Conservation (phyloP, 2,888 invertebrate species). For the Tillus elongatus region DNA sequence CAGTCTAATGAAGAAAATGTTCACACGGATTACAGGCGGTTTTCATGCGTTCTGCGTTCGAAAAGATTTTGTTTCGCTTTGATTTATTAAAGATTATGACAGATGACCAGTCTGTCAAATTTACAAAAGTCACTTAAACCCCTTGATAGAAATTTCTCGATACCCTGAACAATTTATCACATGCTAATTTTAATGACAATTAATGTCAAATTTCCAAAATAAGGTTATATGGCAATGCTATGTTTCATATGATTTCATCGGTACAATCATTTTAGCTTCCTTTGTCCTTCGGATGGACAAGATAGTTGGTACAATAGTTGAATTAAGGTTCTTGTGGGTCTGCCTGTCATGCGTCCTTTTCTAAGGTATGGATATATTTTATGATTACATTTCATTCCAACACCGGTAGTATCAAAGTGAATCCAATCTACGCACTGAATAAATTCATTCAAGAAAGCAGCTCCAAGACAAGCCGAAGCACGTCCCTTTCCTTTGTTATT, state of each 20-base stretch:
- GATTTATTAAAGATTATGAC: slow-evolving; percentile 14
- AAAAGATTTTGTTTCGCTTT: background rate
- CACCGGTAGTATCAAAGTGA: slow-evolving; percentile 53
- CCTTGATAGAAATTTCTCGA: slow-evolving; percentile 18
- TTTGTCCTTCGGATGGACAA: slow-evolving; percentile 33
- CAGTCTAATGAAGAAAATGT: too few relatives aligned
- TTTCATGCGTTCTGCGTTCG: slow-evolving; percentile 3
- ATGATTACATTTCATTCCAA: slow-evolving; percentile 44
- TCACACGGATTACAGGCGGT: too few relatives aligned
- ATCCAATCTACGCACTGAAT: slow-evolving; percentile 49
- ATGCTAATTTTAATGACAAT: slow-evolving; percentile 17
- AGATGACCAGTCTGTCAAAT: slow-evolving; percentile 32
- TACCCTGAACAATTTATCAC: slow-evolving; percentile 17
- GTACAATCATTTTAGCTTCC: slow-evolving; percentile 26
- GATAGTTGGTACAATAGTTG: slow-evolving; percentile 42
- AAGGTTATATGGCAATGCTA: background rate
- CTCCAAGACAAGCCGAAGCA: slow-evolving; percentile 36
- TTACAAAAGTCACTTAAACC: slow-evolving; percentile 27
- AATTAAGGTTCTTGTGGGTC: slow-evolving; percentile 45
- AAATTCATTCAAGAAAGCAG: slow-evolving; percentile 46
- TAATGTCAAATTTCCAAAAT: background rate
- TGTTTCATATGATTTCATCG: background rate
- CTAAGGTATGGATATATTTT: slow-evolving; percentile 48
- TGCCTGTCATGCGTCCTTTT: slow-evolving; percentile 46
- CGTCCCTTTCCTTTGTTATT: slow-evolving; percentile 38